phyloP scores from a whole-genome alignment of 2,888 invertebrate genomes.

The Chalcis sispes region DNA sequence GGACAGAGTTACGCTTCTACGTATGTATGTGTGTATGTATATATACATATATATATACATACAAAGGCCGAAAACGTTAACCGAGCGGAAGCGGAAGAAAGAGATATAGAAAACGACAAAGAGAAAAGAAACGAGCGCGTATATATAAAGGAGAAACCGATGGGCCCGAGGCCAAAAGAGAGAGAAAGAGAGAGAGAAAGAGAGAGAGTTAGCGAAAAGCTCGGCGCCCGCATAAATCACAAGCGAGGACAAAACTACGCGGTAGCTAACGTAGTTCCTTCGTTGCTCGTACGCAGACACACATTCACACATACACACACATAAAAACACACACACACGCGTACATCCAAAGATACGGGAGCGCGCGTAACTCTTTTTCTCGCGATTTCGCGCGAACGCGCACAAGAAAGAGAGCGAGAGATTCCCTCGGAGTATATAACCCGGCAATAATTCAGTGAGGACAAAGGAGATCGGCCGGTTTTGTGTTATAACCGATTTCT shows the following conservation, averaged over 20 bases:
- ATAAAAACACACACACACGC: background rate
- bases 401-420: background rate
- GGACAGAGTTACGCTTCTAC: background rate
- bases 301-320: background rate
- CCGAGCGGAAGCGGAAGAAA: conserved; percentile 50
- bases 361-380: conserved; percentile 6
- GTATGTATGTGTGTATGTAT: background rate
- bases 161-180: conserved; percentile 16
- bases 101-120: background rate
- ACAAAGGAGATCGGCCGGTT: background rate
- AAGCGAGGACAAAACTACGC: conserved; percentile 1
- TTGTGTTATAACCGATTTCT: background rate
- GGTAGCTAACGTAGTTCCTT: conserved; percentile 35
- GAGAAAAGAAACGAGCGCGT: background rate
- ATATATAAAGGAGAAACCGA: too few relatives aligned
- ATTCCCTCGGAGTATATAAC: background rate
- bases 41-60: background rate
- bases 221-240: conserved; percentile 53
- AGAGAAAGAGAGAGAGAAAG: conserved; percentile 25
- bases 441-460: conserved; percentile 47
- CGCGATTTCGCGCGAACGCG: background rate
- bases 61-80: conserved; percentile 44
- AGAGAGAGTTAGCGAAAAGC: conserved; percentile 42
- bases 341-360: background rate
- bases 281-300: background rate